Percentiles rank a stretch among this genome's conserved stretches.
Conservation (phyloP, 2,888 invertebrate genomes). For the Branchipolynoe longqiensis region DNA sequence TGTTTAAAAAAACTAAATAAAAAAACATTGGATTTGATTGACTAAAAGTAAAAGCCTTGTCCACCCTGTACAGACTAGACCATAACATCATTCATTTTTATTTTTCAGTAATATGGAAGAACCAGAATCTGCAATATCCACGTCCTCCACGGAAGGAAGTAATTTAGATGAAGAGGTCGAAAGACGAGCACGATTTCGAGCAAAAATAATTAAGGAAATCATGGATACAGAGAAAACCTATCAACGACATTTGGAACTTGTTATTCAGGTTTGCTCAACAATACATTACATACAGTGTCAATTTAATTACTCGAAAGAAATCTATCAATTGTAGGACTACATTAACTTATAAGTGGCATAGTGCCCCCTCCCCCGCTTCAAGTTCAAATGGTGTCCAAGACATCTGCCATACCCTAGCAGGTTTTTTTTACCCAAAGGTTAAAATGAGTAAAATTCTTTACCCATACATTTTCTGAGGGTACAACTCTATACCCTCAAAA, state of each 20-base stretch:
- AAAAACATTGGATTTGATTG: not conserved
- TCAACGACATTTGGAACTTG: constrained; percentile 86
- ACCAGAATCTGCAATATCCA: not conserved
- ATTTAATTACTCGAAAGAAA: too few species aligned
- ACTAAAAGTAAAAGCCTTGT: not conserved
- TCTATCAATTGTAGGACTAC: too few species aligned
- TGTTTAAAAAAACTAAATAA: not conserved
- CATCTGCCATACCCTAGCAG: too few species aligned
- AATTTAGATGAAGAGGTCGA: constrained; percentile 14
- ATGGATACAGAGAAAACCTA: constrained; percentile 88
- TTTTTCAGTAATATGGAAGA: not conserved
- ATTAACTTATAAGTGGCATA: too few species aligned
- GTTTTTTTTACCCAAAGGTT: too few species aligned
- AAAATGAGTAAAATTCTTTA: too few species aligned
- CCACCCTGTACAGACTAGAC: not conserved
- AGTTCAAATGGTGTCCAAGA: too few species aligned
- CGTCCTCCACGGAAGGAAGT: too few species aligned
- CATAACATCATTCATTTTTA: not conserved
- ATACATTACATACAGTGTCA: too few species aligned
- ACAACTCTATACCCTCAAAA: too few species aligned
- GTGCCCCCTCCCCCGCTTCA: too few species aligned
- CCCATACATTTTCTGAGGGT: too few species aligned
- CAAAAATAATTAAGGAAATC: constrained; percentile 86
- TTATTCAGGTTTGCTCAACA: constrained; percentile 84
- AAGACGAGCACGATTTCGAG: constrained; percentile 47